phyloP scores from a whole-genome alignment of 2,888 invertebrate species.

The Diarsia rubi region DNA sequence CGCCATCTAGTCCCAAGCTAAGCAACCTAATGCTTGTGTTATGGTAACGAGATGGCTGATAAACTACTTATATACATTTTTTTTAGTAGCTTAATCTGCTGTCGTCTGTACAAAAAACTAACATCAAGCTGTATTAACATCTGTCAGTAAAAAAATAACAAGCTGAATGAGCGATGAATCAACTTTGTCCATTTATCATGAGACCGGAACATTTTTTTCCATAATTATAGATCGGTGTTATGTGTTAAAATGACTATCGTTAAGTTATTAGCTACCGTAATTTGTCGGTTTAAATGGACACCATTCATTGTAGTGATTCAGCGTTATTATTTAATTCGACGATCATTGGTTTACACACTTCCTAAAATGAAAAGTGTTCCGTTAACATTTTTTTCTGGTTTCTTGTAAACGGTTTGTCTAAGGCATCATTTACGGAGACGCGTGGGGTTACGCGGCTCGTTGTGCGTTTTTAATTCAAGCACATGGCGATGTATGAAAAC shows the following conservation, averaged over 20 bases:
- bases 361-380: background rate
- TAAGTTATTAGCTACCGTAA: conserved; percentile 60
- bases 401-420: no score
- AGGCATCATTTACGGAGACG: no score
- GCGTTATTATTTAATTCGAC: conserved; percentile 21
- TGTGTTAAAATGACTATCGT: conserved; percentile 56
- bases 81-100: no score
- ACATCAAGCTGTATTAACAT: conserved; percentile 47
- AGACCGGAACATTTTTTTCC: conserved; percentile 52
- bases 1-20: no score
- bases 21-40: no score
- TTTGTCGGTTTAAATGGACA: conserved; percentile 44
- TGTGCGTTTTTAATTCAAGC: no score
- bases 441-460: no score
- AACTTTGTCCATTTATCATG: conserved; percentile 57
- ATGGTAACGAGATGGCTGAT: no score
- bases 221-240: conserved; percentile 54
- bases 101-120: conserved; percentile 21
- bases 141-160: conserved; percentile 56
- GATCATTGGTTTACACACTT: conserved; percentile 17
- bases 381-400: background rate
- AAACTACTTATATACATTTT: no score
- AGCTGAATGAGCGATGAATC: conserved; percentile 53
- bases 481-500: no score
- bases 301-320: conserved; percentile 37